Base-by-base conservation (phyloP, 2,888 invertebrate genomes). In the Hirtodrosophila alboralis region DNA sequence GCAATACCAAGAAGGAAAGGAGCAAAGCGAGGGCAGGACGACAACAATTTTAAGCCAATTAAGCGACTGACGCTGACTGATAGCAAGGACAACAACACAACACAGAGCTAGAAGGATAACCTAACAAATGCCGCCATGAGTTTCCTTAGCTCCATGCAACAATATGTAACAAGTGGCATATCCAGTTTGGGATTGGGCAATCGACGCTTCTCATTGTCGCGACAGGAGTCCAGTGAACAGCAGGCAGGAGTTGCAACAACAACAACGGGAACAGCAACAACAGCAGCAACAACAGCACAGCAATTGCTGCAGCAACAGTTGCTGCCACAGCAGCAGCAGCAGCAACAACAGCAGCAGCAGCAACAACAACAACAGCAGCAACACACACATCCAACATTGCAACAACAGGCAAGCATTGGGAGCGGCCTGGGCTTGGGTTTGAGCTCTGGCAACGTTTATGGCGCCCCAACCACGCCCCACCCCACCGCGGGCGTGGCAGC, bases 101-200 rank as follows among this genome's bases (percentile, higher is more conserved):
- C 7, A 30, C 3, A 8, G 12, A 4, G 44, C 14, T n/a, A 33
- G 23, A 31, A 31, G 18, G 18, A 27, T 47, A 52, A 54, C 47
- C 56, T 33, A 69, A 48, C 86, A 78, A 80, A 87, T 87, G 87
- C 62, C 88, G 88, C 78, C 76, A 96, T 96, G 96, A 96, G 96
- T 92, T 96, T 96, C 92, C 94, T 96, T 90, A 94, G 95, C 90
- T 95, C 96, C 31, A 91, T 96, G 83, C 95, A 96, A 86, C 96
- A 96, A 91, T 95, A 95, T 90, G 96, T 96, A 89, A 95, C 94
- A 87, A 96, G 95, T 91, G 95, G 96, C 89, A 96, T 96, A 75
- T 95, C 96, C 40, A 95, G 94, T 84, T 91, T 96, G 78, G 94
- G 94, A 65, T 91, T 96, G 61, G 95, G 95, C 74, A 94, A 96